Conservation (phyloP, 2,888 invertebrate species). For the Dryobotodes eremita region DNA sequence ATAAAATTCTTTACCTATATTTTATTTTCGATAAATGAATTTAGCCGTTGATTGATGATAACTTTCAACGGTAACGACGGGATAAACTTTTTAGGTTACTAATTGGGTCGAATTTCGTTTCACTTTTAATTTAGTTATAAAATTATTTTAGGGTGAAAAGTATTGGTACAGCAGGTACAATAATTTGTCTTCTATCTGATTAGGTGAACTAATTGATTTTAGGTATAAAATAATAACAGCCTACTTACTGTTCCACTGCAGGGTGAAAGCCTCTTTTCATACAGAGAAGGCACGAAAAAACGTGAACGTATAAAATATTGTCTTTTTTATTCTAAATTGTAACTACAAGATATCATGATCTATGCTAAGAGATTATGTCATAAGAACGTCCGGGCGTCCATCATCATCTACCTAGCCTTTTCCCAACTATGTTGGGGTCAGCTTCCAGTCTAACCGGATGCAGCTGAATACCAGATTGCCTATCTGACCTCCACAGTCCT, state of each 20-base stretch:
- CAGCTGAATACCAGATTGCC: not conserved
- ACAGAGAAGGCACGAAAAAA: not conserved
- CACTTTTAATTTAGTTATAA: slow-evolving; percentile 4
- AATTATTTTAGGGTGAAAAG: slow-evolving; percentile 1
- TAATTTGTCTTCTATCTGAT: not conserved
- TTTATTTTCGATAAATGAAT: slow-evolving; percentile 27
- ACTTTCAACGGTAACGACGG: slow-evolving; percentile 35
- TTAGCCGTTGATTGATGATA: slow-evolving; percentile 42
- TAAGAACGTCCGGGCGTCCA: fast-evolving
- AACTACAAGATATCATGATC: not conserved
- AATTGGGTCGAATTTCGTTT: slow-evolving; percentile 44
- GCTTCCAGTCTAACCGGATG: not conserved
- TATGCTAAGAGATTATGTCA: too few relatives aligned
- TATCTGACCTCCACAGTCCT: not conserved
- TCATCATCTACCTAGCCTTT: not conserved
- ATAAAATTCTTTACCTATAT: slow-evolving; percentile 4
- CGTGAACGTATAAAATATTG: not conserved
- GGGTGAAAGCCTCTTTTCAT: not conserved
- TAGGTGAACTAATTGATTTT: not conserved
- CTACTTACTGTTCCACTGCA: not conserved
- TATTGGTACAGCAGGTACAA: not conserved
- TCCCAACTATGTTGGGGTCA: not conserved
- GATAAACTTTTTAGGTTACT: slow-evolving; percentile 17
- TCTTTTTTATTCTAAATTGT: not conserved
- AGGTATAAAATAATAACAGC: not conserved